These are phyloP conservation scores for Heptranchias perlo DNA, from an alignment of 2,113 vertebrate species.

Conservation along the genomic window DNA sequence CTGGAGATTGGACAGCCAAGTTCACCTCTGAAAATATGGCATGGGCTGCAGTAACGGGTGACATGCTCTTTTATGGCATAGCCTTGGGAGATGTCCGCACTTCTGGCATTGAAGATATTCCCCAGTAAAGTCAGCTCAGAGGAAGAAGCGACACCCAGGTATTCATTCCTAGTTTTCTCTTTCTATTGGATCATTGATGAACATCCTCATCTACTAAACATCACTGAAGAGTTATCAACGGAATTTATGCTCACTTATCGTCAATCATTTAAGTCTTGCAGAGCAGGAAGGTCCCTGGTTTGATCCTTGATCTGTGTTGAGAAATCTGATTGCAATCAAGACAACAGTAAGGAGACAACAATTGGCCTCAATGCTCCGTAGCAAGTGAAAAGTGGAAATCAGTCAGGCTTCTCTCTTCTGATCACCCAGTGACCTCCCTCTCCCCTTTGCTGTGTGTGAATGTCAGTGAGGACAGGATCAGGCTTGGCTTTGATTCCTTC, in stretches of 20 bases:
- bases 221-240: not conserved
- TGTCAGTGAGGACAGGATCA: not conserved
- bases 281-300: not conserved
- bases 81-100: conserved; percentile 52
- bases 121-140: not conserved
- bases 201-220: not conserved
- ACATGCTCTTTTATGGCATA: conserved; percentile 66
- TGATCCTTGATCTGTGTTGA: not conserved
- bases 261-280: not conserved
- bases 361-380: not conserved
- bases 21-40: conserved; percentile 76
- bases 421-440: not conserved
- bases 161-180: not conserved
- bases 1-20: conserved; percentile 73
- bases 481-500: not conserved
- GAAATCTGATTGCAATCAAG: not conserved
- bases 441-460: not conserved
- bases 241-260: not conserved
- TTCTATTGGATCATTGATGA: not conserved
- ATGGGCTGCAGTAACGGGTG: conserved; percentile 74
- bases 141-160: not conserved
- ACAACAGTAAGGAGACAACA: not conserved
- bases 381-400: not conserved
- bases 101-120: conserved; percentile 39
- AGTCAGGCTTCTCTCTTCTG: not conserved